Percentiles rank a stretch among this genome's conserved stretches.
Evolutionary conservation across 2,113 vertebrate genomes (phyloP).

Genomic region (Chelonoidis abingdonii): DNA sequence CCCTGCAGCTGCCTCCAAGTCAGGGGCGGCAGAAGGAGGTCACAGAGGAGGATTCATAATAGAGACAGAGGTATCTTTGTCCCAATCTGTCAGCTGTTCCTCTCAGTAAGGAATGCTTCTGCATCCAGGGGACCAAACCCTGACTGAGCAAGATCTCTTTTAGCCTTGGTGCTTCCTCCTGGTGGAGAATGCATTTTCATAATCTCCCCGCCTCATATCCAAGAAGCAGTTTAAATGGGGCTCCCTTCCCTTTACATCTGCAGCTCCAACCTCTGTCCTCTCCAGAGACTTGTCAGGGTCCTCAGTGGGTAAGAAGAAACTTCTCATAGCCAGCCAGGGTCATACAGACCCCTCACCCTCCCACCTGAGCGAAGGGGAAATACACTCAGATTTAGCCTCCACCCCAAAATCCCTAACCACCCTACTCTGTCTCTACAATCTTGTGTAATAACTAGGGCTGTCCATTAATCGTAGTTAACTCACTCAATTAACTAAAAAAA

Average conservation of each 20-base stretch:
- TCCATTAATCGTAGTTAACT: too few relatives aligned
- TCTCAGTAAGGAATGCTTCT: not conserved
- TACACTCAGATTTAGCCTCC: not conserved
- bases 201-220: not conserved
- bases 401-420: not conserved
- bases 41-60: not conserved
- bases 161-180: not conserved
- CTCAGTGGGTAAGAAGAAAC: not conserved
- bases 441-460: not conserved
- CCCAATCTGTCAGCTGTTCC: not conserved
- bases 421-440: not conserved
- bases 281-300: not conserved
- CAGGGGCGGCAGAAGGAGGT: not conserved
- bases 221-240: not conserved
- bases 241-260: not conserved
- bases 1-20: not conserved
- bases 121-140: not conserved
- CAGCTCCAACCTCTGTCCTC: not conserved
- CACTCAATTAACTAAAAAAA: too few relatives aligned
- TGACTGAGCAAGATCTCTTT: not conserved
- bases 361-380: not conserved
- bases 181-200: not conserved
- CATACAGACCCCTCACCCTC: not conserved
- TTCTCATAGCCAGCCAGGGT: not conserved
- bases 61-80: not conserved